Conservation (phyloP, 2,888 invertebrate genomes). For the Dermolepida albohirtum region DNA sequence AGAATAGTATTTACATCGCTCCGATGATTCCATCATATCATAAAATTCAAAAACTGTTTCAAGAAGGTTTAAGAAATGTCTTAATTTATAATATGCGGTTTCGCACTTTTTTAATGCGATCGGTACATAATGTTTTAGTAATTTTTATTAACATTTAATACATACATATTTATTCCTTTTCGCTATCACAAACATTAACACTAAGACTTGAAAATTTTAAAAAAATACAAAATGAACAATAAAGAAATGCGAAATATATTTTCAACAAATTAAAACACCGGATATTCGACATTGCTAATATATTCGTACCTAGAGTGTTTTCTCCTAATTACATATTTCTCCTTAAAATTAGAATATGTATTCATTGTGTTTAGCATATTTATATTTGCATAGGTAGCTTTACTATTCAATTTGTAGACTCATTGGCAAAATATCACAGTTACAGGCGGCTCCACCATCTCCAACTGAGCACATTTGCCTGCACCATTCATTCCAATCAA, state of each 20-base stretch:
- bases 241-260: background rate
- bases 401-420: constrained; percentile 25
- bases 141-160: too few species aligned
- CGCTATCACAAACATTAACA: too few species aligned
- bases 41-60: too few species aligned
- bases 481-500: constrained; percentile 76
- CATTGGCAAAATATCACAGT: constrained; percentile 78
- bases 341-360: constrained; percentile 9
- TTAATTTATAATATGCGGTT: too few species aligned
- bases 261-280: constrained; percentile 12
- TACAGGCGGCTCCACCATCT: constrained; percentile 81
- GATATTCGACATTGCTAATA: background rate
- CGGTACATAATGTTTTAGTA: too few species aligned
- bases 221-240: background rate
- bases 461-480: constrained; percentile 74
- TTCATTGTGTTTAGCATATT: constrained; percentile 24
- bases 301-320: constrained; percentile 16
- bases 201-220: background rate
- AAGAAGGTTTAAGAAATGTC: too few species aligned
- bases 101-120: too few species aligned
- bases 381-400: constrained; percentile 6
- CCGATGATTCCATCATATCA: too few species aligned
- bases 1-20: too few species aligned
- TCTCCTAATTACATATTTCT: constrained; percentile 23
- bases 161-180: too few species aligned